These are phyloP conservation scores for Apoda limacodes DNA, from an alignment of 2,888 invertebrate species.

Conservation along the genomic window DNA sequence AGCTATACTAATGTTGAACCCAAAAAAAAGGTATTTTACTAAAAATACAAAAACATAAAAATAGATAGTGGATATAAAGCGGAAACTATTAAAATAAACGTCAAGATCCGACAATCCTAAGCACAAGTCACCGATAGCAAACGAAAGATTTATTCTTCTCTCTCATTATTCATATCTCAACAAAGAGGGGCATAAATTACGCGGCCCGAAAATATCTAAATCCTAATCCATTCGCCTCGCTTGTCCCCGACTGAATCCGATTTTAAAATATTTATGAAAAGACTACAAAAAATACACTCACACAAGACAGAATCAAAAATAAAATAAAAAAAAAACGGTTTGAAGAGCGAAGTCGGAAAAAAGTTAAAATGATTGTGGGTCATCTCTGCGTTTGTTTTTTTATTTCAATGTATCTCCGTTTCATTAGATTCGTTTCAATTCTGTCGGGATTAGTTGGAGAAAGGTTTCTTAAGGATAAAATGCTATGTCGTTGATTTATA, in stretches of 20 bases:
- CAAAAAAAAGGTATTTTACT: too few species aligned
- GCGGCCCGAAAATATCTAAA: constrained; percentile 65
- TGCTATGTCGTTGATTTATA: constrained; percentile 62
- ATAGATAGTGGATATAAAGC: constrained; percentile 23
- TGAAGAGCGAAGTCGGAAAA: constrained; percentile 59
- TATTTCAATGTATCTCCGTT: constrained; percentile 47
- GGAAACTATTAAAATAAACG: constrained; percentile 34
- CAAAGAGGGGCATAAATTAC: constrained; percentile 65
- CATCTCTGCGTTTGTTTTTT: constrained; percentile 53
- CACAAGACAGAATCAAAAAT: constrained; percentile 55
- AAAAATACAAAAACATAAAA: too few species aligned
- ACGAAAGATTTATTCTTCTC: constrained; percentile 41
- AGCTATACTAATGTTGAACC: too few species aligned
- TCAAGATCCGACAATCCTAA: constrained; percentile 24
- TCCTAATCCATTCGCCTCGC: constrained; percentile 66
- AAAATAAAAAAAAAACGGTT: constrained; percentile 47
- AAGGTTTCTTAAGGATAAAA: constrained; percentile 58
- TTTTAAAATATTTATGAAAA: constrained; percentile 69
- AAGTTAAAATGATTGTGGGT: constrained; percentile 65
- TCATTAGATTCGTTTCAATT: constrained; percentile 67
- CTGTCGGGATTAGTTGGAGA: constrained; percentile 61
- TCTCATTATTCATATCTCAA: constrained; percentile 64
- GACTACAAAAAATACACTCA: constrained; percentile 42
- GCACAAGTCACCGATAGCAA: constrained; percentile 33
- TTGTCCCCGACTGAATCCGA: constrained; percentile 64